Evolutionary conservation across 2,888 invertebrate species (phyloP).

Genomic region (Phoenoteleia sp.): DNA sequence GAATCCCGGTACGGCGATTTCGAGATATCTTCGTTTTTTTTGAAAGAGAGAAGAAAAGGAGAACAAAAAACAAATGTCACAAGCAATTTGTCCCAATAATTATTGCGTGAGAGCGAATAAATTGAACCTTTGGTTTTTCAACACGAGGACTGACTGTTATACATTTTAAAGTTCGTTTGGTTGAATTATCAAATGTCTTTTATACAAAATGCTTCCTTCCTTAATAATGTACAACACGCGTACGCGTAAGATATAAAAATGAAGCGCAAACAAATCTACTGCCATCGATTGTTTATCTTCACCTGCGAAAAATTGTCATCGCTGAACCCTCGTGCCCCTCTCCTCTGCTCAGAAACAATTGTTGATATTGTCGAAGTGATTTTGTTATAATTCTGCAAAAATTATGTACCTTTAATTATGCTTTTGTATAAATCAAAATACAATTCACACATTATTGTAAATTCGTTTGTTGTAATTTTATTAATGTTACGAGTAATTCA

Average conservation of each 20-base stretch:
- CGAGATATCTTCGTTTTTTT: conserved; percentile 32
- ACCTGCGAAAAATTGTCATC: conserved; percentile 25
- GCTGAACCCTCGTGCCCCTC: conserved; percentile 23
- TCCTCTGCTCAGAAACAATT: background rate
- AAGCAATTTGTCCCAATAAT: conserved; percentile 33
- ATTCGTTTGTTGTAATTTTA: too few relatives aligned
- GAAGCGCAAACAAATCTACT: conserved; percentile 57
- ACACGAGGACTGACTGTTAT: conserved; percentile 61
- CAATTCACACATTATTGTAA: too few relatives aligned
- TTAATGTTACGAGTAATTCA: too few relatives aligned
- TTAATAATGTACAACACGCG: conserved; percentile 47
- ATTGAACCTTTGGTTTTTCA: conserved; percentile 41
- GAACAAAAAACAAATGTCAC: background rate
- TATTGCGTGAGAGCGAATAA: conserved; percentile 4
- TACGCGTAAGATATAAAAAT: conserved; percentile 18
- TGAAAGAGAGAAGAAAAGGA: background rate
- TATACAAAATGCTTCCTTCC: conserved; percentile 66
- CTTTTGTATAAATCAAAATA: too few relatives aligned
- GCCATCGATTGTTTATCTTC: conserved; percentile 63
- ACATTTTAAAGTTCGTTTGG: conserved; percentile 56
- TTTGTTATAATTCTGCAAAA: too few relatives aligned
- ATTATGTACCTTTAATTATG: too few relatives aligned
- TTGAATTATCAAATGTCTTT: conserved; percentile 56
- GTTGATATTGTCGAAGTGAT: background rate
- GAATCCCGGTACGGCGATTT: background rate